Percentiles rank a stretch among this genome's conserved stretches.
Conservation (phyloP, 2,113 vertebrate genomes). For the Brachyhypopomus gauderio region DNA sequence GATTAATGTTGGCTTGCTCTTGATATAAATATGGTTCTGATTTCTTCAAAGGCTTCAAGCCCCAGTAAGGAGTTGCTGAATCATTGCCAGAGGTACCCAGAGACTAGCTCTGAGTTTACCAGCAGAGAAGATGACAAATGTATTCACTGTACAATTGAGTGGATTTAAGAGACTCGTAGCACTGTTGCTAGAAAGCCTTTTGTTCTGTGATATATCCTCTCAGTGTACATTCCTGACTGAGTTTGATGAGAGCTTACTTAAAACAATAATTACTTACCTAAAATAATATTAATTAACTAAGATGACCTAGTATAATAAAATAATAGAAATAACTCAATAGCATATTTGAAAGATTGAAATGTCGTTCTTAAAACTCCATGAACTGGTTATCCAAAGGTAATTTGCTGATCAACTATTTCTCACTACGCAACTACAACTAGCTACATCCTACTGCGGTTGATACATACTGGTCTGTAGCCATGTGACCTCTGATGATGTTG, state of each 20-base stretch:
- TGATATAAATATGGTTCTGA: too few relatives aligned
- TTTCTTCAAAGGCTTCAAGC: neutral
- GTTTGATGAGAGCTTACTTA: neutral
- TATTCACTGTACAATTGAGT: neutral
- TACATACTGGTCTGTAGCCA: neutral
- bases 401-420: too few relatives aligned
- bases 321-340: constrained; percentile 1
- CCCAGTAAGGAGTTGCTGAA: neutral
- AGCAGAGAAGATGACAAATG: too few relatives aligned
- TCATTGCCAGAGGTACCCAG: neutral
- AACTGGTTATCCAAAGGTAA: neutral
- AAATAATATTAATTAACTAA: too few relatives aligned
- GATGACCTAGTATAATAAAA: too few relatives aligned
- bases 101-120: too few relatives aligned
- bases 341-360: constrained; percentile 51
- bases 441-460: neutral
- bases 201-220: neutral
- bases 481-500: neutral
- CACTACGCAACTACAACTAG: neutral
- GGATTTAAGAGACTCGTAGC: neutral
- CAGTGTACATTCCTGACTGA: neutral
- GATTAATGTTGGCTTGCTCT: too few relatives aligned
- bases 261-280: too few relatives aligned
- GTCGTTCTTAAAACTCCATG: neutral
- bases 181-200: neutral